Base-by-base conservation (phyloP, 2,797 vertebrate species). In the Prionace glauca region DNA sequence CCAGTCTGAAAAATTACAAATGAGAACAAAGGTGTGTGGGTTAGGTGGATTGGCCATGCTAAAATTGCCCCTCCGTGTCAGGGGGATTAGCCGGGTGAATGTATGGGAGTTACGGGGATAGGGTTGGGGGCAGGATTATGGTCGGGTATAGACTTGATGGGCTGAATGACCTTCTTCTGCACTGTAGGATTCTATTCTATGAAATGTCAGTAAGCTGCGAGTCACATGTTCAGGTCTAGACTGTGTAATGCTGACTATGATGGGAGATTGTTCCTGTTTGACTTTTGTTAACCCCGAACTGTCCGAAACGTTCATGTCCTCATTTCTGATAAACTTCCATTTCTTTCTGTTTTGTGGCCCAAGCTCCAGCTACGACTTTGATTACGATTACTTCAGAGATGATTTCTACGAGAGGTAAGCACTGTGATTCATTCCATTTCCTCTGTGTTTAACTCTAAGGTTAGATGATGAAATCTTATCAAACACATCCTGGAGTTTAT, bases 351-450 rank as follows among this genome's bases (percentile, higher is more conserved):
- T 72, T 50, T 77, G 12, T 77, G 9, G 29, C 45, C 29, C 29
- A 77, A 95, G 71, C 97, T 99, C 98, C 9, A 98, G 98, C 96
- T 99, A 99, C 36, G 98, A 98, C 96, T 98, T 99, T 96, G 98
- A 98, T 97, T 99, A 98, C 45, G 98, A 99, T 96, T 98, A 98
- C 97, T 99, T 98, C 98, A 98, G 98, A 97, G 98, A 99, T 16
- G 98, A 98, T 97, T 99, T 99, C 97, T 99, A 98, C 20, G 98
- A 98, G 97, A 98, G 99, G 99, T 99, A 96, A 97, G 97, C 45
- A 90, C 96, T 96, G 95, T 95, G 77, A 96, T 74, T 74, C 36
- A 18, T 36, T 41, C 69, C 22, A 3, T 3, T 92, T 24, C 90
- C 1, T 16, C 62, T 18, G 4, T 16, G 8, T 41, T 92, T 24